Conservation (phyloP, 2,113 vertebrate species). For the Triplophysa siluroides region DNA sequence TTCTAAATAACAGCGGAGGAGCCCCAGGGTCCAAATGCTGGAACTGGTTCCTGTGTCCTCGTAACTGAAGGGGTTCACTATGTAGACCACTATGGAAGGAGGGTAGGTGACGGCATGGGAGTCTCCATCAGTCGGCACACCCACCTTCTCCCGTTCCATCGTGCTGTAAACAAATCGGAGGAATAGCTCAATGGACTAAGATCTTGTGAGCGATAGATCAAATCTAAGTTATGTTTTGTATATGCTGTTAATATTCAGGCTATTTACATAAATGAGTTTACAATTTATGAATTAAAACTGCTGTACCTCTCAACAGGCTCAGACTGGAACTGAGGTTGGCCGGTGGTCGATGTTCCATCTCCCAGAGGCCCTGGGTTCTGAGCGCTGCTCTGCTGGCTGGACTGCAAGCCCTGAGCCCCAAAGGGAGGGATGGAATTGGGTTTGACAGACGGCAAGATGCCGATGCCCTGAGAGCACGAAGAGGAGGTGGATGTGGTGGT, state of each 20-base stretch:
- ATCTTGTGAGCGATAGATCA: neutral
- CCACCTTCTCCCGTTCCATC: slow-evolving; percentile 97
- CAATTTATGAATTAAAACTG: no score
- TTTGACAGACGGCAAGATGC: slow-evolving; percentile 78
- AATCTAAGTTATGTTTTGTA: no score
- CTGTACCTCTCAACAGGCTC: slow-evolving; percentile 90
- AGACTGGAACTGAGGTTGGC: slow-evolving; percentile 74
- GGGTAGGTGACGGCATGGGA: slow-evolving; percentile 93
- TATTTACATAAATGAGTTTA: no score
- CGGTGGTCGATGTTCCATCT: slow-evolving; percentile 72
- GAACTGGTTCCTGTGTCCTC: slow-evolving; percentile 85
- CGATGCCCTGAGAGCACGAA: slow-evolving; percentile 77
- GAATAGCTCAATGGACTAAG: no score
- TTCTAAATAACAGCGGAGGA: slow-evolving; percentile 95
- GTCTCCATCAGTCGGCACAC: slow-evolving; percentile 94
- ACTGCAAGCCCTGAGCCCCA: slow-evolving; percentile 75
- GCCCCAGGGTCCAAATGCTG: slow-evolving; percentile 87
- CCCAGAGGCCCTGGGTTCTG: slow-evolving; percentile 72
- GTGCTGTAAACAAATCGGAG: slow-evolving; percentile 74
- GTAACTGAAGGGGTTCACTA: slow-evolving; percentile 94
- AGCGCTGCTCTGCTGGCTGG: slow-evolving; percentile 72
- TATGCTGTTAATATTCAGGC: neutral
- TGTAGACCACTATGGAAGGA: slow-evolving; percentile 94
- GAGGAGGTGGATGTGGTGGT: slow-evolving; percentile 72
- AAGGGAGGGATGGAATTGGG: slow-evolving; percentile 84